Percentiles rank a stretch among this genome's conserved stretches.
These are phyloP conservation scores for Dorcus parallelipipedus DNA, from an alignment of 2,888 invertebrate genomes.

Conservation along the genomic window DNA sequence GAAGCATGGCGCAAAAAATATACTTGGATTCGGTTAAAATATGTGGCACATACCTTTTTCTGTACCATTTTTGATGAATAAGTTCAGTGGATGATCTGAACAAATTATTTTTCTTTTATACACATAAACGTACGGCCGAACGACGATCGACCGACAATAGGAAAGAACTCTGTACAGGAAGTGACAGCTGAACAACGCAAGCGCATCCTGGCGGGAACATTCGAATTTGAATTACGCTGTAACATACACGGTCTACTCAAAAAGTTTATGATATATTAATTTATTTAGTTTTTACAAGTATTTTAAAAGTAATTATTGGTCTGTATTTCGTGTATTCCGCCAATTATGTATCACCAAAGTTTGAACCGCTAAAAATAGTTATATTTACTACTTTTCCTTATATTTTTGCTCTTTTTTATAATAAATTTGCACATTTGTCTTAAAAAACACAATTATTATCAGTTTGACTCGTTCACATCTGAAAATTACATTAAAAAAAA, in stretches of 20 bases:
- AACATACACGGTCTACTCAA: not conserved
- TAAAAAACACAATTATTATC: too few species aligned
- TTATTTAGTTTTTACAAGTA: not conserved
- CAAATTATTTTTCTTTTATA: slow-evolving; percentile 5
- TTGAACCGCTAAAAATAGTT: too few species aligned
- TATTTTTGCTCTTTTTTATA: too few species aligned
- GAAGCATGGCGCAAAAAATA: slow-evolving; percentile 4
- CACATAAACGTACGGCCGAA: slow-evolving; percentile 5
- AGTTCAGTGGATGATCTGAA: slow-evolving; percentile 10
- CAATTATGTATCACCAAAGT: too few species aligned
- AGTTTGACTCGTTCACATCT: too few species aligned
- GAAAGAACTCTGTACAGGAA: slow-evolving; percentile 10
- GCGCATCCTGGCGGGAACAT: slow-evolving; percentile 3
- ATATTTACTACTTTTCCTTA: too few species aligned
- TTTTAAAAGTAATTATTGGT: not conserved
- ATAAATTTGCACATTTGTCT: too few species aligned
- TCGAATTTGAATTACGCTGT: not conserved
- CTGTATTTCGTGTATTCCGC: too few species aligned
- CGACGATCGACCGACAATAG: slow-evolving; percentile 4
- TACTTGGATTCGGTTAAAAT: slow-evolving; percentile 9
- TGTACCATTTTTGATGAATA: slow-evolving; percentile 37
- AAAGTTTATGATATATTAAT: too few species aligned
- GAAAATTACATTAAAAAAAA: too few species aligned
- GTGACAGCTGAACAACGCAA: not conserved
- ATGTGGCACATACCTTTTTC: slow-evolving; percentile 36